Conservation (phyloP, 2,888 invertebrate species). For the Ganaspis brasiliensis region DNA sequence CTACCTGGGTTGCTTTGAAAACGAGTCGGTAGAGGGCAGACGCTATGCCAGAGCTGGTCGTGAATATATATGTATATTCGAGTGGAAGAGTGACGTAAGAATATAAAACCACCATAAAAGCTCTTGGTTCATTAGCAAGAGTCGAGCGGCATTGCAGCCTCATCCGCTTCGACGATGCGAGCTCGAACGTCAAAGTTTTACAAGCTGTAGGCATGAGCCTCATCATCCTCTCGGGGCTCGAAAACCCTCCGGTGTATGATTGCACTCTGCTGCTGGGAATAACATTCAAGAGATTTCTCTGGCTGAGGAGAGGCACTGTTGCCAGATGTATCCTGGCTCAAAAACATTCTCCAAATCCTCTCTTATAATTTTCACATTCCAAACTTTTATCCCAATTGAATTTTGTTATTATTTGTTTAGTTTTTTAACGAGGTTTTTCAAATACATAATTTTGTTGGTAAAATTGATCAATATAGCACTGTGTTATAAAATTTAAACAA, state of each 20-base stretch:
- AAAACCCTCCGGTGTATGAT: constrained; percentile 34
- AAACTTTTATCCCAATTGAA: not conserved
- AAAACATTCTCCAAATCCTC: not conserved
- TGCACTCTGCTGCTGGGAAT: constrained; percentile 32
- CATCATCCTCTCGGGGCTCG: constrained; percentile 28
- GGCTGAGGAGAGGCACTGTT: constrained; percentile 4
- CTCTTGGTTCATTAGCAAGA: constrained; percentile 70
- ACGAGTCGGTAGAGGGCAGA: constrained; percentile 22
- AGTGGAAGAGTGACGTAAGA: constrained; percentile 64
- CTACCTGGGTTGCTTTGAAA: not conserved
- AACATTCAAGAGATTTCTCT: constrained; percentile 26
- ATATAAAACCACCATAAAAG: constrained; percentile 70
- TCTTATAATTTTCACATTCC: too few relatives aligned
- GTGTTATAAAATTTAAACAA: too few relatives aligned
- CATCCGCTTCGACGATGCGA: constrained; percentile 42
- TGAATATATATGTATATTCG: not conserved
- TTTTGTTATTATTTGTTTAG: too few relatives aligned
- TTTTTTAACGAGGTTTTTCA: too few relatives aligned
- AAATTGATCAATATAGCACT: too few relatives aligned
- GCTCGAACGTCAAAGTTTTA: constrained; percentile 22
- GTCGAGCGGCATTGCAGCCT: constrained; percentile 63
- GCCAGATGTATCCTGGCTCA: not conserved
- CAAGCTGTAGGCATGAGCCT: constrained; percentile 19
- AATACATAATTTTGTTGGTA: too few relatives aligned
- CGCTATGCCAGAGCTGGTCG: not conserved